A percentile compares a stretch with the other conserved stretches of the same genome.
Conservation (phyloP, 2,113 vertebrate genomes). For the Falcunculus frontatus region DNA sequence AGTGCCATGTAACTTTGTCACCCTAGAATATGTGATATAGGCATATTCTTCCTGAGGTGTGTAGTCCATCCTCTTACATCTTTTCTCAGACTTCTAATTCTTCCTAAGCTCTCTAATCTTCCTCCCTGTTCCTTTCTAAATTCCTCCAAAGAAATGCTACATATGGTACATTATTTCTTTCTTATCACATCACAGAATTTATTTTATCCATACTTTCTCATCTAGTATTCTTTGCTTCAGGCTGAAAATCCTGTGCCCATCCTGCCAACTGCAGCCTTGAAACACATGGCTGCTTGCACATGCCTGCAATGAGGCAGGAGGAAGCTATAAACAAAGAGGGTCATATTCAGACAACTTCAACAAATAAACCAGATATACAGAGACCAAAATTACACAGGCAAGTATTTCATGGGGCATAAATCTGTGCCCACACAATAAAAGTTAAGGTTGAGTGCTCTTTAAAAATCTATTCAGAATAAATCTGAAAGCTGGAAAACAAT, state of each 20-base stretch:
- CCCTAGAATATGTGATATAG: background rate
- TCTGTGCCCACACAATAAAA: background rate
- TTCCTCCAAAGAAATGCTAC: background rate
- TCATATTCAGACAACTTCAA: background rate
- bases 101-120: background rate
- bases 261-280: background rate
- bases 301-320: background rate
- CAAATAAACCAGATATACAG: background rate
- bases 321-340: background rate
- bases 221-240: background rate
- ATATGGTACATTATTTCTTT: background rate
- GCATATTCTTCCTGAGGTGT: background rate
- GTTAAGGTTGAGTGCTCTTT: background rate
- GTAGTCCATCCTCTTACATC: background rate
- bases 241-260: background rate
- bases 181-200: background rate
- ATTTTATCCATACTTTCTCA: background rate
- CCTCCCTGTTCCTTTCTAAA: background rate
- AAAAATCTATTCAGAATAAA: background rate
- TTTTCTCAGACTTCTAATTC: background rate
- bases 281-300: background rate
- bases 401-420: background rate
- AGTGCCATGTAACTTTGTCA: background rate
- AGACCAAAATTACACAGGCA: background rate
- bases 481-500: background rate